phyloP scores from a whole-genome alignment of 1,140 invertebrate genomes.

The Archivesica marissinica region DNA sequence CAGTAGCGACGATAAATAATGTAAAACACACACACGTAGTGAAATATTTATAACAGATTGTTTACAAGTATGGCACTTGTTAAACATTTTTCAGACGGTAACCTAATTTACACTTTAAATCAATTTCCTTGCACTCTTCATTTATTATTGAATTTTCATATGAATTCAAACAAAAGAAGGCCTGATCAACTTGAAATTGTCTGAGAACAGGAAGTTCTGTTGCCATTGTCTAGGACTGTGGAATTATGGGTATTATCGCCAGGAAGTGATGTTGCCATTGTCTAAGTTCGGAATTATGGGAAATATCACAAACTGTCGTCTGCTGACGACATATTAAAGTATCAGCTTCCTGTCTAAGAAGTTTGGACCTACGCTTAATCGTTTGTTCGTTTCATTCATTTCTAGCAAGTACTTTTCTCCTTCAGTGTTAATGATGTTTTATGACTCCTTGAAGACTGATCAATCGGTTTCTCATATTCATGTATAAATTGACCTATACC shows the following conservation, averaged over 20 bases:
- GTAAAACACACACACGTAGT: too few species aligned
- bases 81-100: background rate
- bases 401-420: constrained; percentile 17
- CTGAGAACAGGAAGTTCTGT: constrained; percentile 49
- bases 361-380: background rate
- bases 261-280: constrained; percentile 44
- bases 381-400: background rate
- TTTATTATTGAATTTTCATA: background rate
- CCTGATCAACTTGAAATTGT: constrained; percentile 24
- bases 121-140: background rate
- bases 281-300: constrained; percentile 40
- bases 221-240: constrained; percentile 14
- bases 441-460: too few species aligned
- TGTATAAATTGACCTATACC: too few species aligned
- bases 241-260: constrained; percentile 56
- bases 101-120: background rate
- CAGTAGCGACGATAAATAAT: too few species aligned
- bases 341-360: constrained; percentile 46
- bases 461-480: too few species aligned
- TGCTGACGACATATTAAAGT: constrained; percentile 44
- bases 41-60: background rate
- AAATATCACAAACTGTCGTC: constrained; percentile 36
- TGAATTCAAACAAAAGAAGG: constrained; percentile 31
- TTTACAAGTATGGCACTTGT: constrained; percentile 13
- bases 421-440: too few species aligned